phyloP scores from a whole-genome alignment of 2,888 invertebrate species.

The Anthoptus insignis region DNA sequence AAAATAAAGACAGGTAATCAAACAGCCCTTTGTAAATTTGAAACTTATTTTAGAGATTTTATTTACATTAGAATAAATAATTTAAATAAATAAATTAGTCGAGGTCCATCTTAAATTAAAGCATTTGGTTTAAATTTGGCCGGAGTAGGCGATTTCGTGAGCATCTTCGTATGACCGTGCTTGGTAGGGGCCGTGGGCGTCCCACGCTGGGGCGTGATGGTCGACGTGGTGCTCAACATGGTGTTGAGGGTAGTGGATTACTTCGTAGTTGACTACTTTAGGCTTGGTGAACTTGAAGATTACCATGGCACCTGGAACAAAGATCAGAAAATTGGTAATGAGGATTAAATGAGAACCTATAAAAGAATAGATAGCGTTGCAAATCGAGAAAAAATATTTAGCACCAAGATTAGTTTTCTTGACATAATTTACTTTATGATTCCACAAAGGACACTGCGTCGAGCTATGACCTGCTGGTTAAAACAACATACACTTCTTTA shows the following conservation, averaged over 20 bases:
- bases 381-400: too few species aligned
- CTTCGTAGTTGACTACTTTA: slow-evolving; percentile 95
- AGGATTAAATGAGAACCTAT: too few species aligned
- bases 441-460: too few species aligned
- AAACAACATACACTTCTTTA: neutral
- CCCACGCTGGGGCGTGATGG: slow-evolving; percentile 85
- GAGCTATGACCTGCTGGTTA: neutral
- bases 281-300: slow-evolving; percentile 96
- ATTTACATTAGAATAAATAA: slow-evolving; percentile 83
- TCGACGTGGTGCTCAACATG: slow-evolving; percentile 90
- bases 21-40: slow-evolving; percentile 61
- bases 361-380: too few species aligned
- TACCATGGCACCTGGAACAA: slow-evolving; percentile 88
- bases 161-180: slow-evolving; percentile 86
- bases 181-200: slow-evolving; percentile 88
- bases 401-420: neutral
- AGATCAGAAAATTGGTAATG: neutral
- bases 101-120: slow-evolving; percentile 74
- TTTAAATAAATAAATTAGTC: slow-evolving; percentile 81
- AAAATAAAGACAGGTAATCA: slow-evolving; percentile 43
- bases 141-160: slow-evolving; percentile 88
- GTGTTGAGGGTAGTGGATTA: slow-evolving; percentile 93
- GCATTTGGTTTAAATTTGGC: slow-evolving; percentile 72
- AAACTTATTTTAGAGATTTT: slow-evolving; percentile 77
- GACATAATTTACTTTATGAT: too few species aligned